These are phyloP conservation scores for Diplosoma virens DNA, from an alignment of 23 tunicate species.

Conservation along the genomic window DNA sequence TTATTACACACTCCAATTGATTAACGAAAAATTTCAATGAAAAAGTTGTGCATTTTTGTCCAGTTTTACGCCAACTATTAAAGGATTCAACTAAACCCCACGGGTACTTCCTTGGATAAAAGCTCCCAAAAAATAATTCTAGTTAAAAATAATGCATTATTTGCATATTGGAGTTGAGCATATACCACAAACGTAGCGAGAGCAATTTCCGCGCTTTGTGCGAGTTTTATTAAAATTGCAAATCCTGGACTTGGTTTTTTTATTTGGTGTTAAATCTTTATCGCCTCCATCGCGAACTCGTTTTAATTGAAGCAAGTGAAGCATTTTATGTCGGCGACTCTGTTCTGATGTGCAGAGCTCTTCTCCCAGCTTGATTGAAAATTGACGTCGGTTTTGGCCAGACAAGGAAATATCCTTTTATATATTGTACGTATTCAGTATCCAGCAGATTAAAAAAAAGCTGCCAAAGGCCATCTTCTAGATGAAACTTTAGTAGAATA, in stretches of 20 bases:
- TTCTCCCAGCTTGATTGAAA: neutral
- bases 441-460: constrained; percentile 23
- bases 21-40: neutral
- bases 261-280: constrained; percentile 25
- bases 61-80: neutral
- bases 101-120: neutral
- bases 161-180: neutral
- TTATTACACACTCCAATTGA: neutral
- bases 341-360: neutral
- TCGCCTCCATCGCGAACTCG: constrained; percentile 31
- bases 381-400: constrained; percentile 11
- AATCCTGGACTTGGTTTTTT: constrained; percentile 9
- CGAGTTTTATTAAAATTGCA: neutral
- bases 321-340: constrained; percentile 22
- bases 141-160: neutral
- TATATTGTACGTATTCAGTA: constrained; percentile 18
- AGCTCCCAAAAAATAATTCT: neutral
- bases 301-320: constrained; percentile 22
- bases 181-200: neutral
- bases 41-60: neutral
- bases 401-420: constrained; percentile 23
- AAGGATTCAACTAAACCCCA: neutral
- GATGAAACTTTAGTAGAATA: neutral
- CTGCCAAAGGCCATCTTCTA: neutral
- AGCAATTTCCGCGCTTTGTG: neutral